Percentiles rank a stretch among this genome's conserved stretches.
Conservation (phyloP, 2,797 vertebrate genomes). For the Hippoglossus hippoglossus region DNA sequence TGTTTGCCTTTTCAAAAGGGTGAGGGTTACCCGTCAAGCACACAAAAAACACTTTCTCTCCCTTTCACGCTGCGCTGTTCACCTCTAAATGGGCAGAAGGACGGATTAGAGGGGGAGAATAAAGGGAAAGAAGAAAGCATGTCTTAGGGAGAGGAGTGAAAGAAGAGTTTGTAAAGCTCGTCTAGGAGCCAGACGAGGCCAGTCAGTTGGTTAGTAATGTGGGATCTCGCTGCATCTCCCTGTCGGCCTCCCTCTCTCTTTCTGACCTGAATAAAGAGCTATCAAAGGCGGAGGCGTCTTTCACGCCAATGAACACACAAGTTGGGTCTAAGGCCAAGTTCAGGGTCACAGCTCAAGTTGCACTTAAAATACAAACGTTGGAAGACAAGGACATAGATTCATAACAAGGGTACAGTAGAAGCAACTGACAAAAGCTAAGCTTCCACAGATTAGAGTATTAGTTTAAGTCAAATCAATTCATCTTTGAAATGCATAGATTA, state of each 20-base stretch:
- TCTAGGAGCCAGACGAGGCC: conserved; percentile 74
- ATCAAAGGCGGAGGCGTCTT: conserved; percentile 74
- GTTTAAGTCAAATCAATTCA: too few relatives aligned
- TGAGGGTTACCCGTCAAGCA: conserved; percentile 80
- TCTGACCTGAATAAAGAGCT: conserved; percentile 79
- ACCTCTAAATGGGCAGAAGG: conserved; percentile 80
- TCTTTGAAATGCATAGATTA: too few relatives aligned
- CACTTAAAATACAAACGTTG: conserved; percentile 20
- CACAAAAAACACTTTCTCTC: conserved; percentile 81
- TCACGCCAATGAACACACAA: conserved; percentile 59
- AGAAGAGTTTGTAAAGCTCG: conserved; percentile 76
- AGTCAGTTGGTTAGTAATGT: conserved; percentile 76
- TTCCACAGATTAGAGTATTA: too few relatives aligned
- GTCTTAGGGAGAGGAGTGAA: conserved; percentile 78
- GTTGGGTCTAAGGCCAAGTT: conserved; percentile 65
- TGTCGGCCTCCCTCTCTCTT: conserved; percentile 40
- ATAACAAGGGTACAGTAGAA: conserved; percentile 5
- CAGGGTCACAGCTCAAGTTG: conserved; percentile 53
- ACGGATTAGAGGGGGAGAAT: conserved; percentile 75
- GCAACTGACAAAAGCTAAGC: not conserved
- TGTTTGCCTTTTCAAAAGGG: conserved; percentile 80
- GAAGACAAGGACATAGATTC: conserved; percentile 14
- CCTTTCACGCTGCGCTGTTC: conserved; percentile 76
- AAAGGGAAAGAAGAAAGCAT: conserved; percentile 78
- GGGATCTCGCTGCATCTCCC: conserved; percentile 66